Evolutionary conservation across 2,113 vertebrate genomes (phyloP).

Genomic region (Oryzias curvinotus): DNA sequence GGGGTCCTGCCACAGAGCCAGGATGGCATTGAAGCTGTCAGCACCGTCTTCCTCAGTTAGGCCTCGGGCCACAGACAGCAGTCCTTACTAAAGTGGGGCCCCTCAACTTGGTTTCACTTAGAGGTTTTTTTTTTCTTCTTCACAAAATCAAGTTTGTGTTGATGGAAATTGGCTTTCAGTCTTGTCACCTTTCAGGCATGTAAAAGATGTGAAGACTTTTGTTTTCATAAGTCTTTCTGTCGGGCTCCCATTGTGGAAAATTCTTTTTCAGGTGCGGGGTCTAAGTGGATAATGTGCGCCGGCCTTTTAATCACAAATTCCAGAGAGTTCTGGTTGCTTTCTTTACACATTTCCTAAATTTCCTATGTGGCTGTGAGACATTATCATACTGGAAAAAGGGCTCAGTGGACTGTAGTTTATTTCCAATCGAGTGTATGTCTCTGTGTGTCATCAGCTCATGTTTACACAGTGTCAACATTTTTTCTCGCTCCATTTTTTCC

Average conservation of each 20-base stretch:
- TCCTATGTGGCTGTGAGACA: conserved; percentile 63
- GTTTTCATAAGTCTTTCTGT: conserved; percentile 1
- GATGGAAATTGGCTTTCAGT: conserved; percentile 32
- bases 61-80: background rate
- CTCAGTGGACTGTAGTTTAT: conserved; percentile 39
- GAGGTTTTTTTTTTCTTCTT: conserved; percentile 13
- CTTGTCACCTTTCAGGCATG: conserved; percentile 27
- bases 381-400: conserved; percentile 73
- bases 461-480: conserved; percentile 51
- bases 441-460: conserved; percentile 34
- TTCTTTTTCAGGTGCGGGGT: conserved; percentile 31
- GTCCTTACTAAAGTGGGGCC: background rate
- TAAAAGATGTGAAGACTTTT: background rate
- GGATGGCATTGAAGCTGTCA: conserved; percentile 53
- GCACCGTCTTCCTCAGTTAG: conserved; percentile 31
- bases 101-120: conserved; percentile 45
- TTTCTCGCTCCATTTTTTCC: conserved; percentile 19
- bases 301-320: conserved; percentile 30
- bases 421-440: conserved; percentile 28
- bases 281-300: conserved; percentile 34
- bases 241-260: background rate
- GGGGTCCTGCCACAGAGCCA: conserved; percentile 8
- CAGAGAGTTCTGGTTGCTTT: conserved; percentile 29
- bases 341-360: conserved; percentile 42
- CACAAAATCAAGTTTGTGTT: conserved; percentile 41